Evolutionary conservation across 37 sponge, comb jelly and placozoan species (phyloP).

Genomic region (Oopsacas minuta): DNA sequence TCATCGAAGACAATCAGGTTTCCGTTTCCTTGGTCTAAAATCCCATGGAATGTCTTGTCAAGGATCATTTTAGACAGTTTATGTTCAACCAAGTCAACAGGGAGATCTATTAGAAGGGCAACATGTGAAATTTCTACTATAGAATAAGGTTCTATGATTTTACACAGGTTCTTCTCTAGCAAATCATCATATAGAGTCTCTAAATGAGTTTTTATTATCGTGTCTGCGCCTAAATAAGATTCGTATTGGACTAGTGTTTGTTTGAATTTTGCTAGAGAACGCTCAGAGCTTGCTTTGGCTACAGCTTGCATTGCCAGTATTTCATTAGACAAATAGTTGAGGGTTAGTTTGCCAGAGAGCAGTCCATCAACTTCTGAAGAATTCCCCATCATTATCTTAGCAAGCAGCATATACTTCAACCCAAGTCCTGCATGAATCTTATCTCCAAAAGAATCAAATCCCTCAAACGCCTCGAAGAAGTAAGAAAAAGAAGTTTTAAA

Average conservation of each 20-base stretch:
- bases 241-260: conserved; percentile 36
- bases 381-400: conserved; percentile 86
- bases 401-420: conserved; percentile 96
- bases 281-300: conserved; percentile 72
- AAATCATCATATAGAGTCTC: conserved; percentile 71
- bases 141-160: conserved; percentile 92
- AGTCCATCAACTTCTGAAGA: conserved; percentile 78
- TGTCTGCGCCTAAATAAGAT: conserved; percentile 43
- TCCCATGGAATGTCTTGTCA: conserved; percentile 88
- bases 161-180: conserved; percentile 81
- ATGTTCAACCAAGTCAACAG: conserved; percentile 68
- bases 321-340: conserved; percentile 39
- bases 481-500: conserved; percentile 95
- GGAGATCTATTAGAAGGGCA: conserved; percentile 64
- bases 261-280: conserved; percentile 76
- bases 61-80: conserved; percentile 96
- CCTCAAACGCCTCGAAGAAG: conserved; percentile 97
- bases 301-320: conserved; percentile 63
- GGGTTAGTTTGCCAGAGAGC: conserved; percentile 75
- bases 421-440: conserved; percentile 50
- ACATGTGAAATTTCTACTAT: conserved; percentile 79
- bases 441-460: conserved; percentile 22
- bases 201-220: conserved; percentile 71
- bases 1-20: conserved; percentile 82
- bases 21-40: conserved; percentile 90